phyloP scores from a whole-genome alignment of 2,888 invertebrate species.

The Vesta saturnalis region DNA sequence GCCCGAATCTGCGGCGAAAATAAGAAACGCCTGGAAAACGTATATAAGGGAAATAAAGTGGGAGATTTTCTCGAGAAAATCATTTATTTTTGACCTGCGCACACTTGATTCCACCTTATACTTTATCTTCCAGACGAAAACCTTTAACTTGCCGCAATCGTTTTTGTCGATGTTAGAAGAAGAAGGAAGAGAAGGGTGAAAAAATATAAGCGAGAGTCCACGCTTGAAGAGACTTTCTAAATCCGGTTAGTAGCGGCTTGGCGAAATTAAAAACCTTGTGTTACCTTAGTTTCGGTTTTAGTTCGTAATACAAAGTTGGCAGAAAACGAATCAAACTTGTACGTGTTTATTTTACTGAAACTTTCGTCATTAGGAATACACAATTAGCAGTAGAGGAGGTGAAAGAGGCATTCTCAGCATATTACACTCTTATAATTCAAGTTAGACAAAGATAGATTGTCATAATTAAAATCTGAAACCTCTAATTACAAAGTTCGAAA shows the following conservation, averaged over 20 bases:
- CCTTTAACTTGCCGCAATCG: slow-evolving; percentile 29
- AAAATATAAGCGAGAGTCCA: background rate
- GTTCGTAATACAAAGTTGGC: slow-evolving; percentile 31
- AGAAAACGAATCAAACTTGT: slow-evolving; percentile 39
- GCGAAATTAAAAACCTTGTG: slow-evolving; percentile 25
- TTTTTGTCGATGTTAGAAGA: slow-evolving; percentile 8
- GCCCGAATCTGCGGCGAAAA: slow-evolving; percentile 39
- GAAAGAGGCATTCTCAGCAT: slow-evolving; percentile 46
- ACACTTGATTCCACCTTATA: slow-evolving; percentile 43
- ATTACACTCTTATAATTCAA: slow-evolving; percentile 46
- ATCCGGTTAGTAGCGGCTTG: slow-evolving; percentile 8
- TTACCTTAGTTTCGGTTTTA: slow-evolving; percentile 29
- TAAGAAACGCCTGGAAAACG: slow-evolving; percentile 54
- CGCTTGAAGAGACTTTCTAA: slow-evolving; percentile 1
- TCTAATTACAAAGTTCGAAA: slow-evolving; percentile 56
- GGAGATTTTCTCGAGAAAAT: slow-evolving; percentile 60
- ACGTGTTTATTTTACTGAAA: slow-evolving; percentile 39
- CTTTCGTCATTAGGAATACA: slow-evolving; percentile 43
- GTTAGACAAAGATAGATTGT: slow-evolving; percentile 52
- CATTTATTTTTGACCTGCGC: slow-evolving; percentile 61
- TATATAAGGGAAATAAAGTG: slow-evolving; percentile 57
- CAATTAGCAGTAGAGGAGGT: slow-evolving; percentile 43
- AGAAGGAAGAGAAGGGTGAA: background rate
- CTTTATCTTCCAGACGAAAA: slow-evolving; percentile 36
- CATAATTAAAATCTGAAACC: slow-evolving; percentile 58